Base-by-base conservation (phyloP, 2,888 invertebrate species). In the Yponomeuta cagnagella region DNA sequence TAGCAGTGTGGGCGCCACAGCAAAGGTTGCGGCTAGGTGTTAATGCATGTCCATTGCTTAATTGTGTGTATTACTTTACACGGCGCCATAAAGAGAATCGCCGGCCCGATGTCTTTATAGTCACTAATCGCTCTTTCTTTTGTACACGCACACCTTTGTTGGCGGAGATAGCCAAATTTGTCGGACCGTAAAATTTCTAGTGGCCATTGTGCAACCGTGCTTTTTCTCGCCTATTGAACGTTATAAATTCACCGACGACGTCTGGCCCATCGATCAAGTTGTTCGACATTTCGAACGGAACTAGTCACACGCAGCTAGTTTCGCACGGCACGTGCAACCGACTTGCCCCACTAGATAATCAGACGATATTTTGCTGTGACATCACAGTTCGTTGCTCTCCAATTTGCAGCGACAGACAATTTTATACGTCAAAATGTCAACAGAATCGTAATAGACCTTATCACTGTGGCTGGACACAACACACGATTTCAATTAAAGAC, bases 401-500 rank as follows among this genome's bases (percentile, higher is more conserved):
- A 80, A 84, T 86, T 85, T 80, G 82, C 85, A 78, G 78, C 76
- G 74, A 72, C 70, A 73, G 74, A 76, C 72, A 75, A 76, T 80
- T 74, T 15, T 43, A 68, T 75, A 76, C 76, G 76, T 77, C 76
- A 75, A 78, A 76, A 77, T 77, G 78, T 82, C 82, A 83, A 80
- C 78, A 79, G 77, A 84, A 79, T 79, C 78, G 77, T 79, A 78
- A 80, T 77, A 79, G 75, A 74, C 77, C 82, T 89, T 91, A 91
- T 91, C 91, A 79, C 78, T 79, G 81, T 82, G 80, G 81, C 80
- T 85, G 79, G 85, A 88, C 86, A 85, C 86, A 86, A 92, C 92
- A 92, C 84, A 90, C 86, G 88, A 91, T 89, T 90, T 91, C 91
- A 91, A 92, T 92, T 92, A 91, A 87, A 89, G 84, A 82, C 83